Evolutionary conservation across 1,140 invertebrate species (phyloP), one percentile per base, ranked within the genome.

Genomic region (Gonatopus flavifemur): DNA sequence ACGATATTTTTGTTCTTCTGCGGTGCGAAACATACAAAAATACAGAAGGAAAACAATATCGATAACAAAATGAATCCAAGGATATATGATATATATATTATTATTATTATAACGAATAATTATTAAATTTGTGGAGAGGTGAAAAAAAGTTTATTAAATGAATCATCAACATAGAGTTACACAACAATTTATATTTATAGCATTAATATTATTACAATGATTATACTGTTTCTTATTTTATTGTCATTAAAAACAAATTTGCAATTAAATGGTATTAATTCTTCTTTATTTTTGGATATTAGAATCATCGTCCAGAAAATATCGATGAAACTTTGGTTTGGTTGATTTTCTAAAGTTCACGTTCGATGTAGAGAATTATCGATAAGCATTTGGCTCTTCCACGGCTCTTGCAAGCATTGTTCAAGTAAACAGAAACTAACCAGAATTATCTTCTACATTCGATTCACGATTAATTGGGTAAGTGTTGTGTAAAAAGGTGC

Each of bases 161-260:
- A 68, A 63, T 57, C 54, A 63, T 59, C 50, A 66, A 71, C 50
- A 52, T 74, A 70, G 67, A 66, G 64, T 69, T 70, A 72, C 62
- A 64, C 66, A 56, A 66, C 64, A 68, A 68, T 69, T 68, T 65
- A 70, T 64, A 62, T 68, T 70, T 69, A 65, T 55, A 66, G 62
- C 61, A 70, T 67, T 62, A 74, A 69, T 69, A 69, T 70, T 70
- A 69, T 67, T 70, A 72, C 64, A 66, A 66, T 62, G 67, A 72
- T 73, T 76, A 67, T 76, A 74, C 69, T 65, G 69, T 75, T 76
- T 74, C 64, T 70, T 69, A 74, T 72, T 76, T 75, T 70, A 74
- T 74, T 73, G 62, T 72, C 65, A 69, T 67, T 74, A 75, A 73
- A 72, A 73, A 71, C 54, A 57, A 68, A 64, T 69, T 67, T 71